phyloP scores from a whole-genome alignment of 2,113 vertebrate genomes.

The Labeo rohita region DNA sequence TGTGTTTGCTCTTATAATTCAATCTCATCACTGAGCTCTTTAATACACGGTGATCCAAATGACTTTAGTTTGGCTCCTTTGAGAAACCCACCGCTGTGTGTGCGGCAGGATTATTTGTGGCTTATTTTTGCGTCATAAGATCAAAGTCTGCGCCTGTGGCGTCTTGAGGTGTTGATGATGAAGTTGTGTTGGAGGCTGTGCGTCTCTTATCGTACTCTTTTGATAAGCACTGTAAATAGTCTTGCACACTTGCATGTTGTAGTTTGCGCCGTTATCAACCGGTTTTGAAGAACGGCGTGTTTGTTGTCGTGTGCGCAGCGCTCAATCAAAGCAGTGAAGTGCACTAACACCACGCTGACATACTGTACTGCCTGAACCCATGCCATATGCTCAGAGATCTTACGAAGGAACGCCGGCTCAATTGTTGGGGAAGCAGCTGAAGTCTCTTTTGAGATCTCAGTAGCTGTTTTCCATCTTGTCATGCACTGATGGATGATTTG shows the following conservation, averaged over 20 bases:
- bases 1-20: background rate
- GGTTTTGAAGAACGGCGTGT: background rate
- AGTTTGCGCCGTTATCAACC: background rate
- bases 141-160: background rate
- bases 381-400: conserved; percentile 3
- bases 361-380: background rate
- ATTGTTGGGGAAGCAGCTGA: background rate
- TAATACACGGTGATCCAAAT: background rate
- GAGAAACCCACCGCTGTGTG: background rate
- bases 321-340: conserved; percentile 2
- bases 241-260: background rate
- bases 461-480: background rate
- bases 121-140: background rate
- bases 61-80: background rate
- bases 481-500: conserved; percentile 12
- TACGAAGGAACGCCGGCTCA: background rate
- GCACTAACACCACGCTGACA: background rate
- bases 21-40: background rate
- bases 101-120: background rate
- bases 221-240: background rate
- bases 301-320: background rate
- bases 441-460: background rate
- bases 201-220: background rate
- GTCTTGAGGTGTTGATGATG: background rate
- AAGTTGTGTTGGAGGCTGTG: background rate